Evolutionary conservation across 2,113 vertebrate species (phyloP).

Genomic region (Rhinolophus sinicus): DNA sequence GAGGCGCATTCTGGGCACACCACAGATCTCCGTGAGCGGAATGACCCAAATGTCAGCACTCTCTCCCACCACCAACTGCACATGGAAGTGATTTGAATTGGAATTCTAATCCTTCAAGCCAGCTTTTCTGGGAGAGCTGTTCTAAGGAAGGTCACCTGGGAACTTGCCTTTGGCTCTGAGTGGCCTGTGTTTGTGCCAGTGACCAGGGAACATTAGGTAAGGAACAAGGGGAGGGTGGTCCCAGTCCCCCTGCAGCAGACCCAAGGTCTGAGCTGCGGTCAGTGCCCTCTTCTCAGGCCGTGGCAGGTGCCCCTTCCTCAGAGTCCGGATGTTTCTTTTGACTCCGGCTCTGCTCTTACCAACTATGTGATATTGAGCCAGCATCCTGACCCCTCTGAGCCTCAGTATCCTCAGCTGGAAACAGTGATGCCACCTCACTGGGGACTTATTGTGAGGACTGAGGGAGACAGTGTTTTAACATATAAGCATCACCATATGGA

Average conservation of each 20-base stretch:
- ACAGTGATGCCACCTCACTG: background rate
- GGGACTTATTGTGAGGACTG: background rate
- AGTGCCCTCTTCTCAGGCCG: background rate
- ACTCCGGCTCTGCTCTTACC: background rate
- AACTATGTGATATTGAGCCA: background rate
- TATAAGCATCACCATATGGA: background rate
- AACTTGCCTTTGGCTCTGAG: background rate
- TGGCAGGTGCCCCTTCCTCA: background rate
- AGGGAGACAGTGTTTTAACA: background rate
- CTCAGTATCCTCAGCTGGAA: background rate
- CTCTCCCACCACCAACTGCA: background rate
- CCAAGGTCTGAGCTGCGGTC: background rate
- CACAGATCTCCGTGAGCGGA: background rate
- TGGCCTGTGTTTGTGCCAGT: background rate
- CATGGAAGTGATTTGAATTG: background rate
- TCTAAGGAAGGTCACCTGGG: background rate
- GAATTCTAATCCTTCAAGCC: background rate
- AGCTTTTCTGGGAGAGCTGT: background rate
- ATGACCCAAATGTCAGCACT: too few relatives aligned
- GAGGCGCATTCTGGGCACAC: background rate
- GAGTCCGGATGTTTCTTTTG: background rate
- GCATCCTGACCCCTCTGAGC: background rate
- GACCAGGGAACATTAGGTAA: background rate
- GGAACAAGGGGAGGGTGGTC: background rate
- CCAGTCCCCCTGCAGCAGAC: background rate